Base-by-base conservation (phyloP, 2,797 vertebrate genomes). In the Corythornis leucogaster region DNA sequence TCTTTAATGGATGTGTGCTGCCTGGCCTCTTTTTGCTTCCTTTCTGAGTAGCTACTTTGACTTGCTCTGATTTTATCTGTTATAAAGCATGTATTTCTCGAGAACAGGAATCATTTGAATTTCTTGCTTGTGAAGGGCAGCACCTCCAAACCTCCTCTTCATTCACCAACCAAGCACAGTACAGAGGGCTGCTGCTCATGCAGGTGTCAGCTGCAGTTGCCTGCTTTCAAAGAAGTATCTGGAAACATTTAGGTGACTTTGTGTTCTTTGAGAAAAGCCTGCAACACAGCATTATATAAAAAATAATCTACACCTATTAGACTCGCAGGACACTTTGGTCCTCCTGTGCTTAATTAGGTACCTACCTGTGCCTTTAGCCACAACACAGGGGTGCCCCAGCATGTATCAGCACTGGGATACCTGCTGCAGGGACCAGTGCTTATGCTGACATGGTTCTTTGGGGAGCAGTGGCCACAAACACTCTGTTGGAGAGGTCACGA, bases 391-490 rank as follows among this genome's bases (percentile, higher is more conserved):
- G 43, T 2, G 12, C 45, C 3, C 26, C 68, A 33, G 28, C 17
- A 9, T 1, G 24, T 43, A 10, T 4, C 1, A 3, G 67, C 35
- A 6, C 51, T 15, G 26, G 20, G 45, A 10, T 7, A 12, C 8
- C 51, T 28, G 38, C 54, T n/a, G 62, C 18, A 46, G 45, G 40
- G 35, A 18, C 11, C 50, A 22, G 8, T 0, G 4, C 19, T 31
- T 24, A 1, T 0, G 0, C 6, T 11, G 25, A 12, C 0, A 2
- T 6, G 28, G 10, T n/a, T n/a, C 13, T 6, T 9, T 17, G 42
- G 69, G 64, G 9, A 11, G 9, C 53, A 15, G 77, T 31, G 75
- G 10, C 40, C 7, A 0, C 48, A 51, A 31, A 28, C n/a, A 17
- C 3, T 2, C 40, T 61, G 4, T 13, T 54, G 54, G 25, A 51